Evolutionary conservation across 1,140 invertebrate genomes (phyloP).

Genomic region (Andrena cerasifolii): DNA sequence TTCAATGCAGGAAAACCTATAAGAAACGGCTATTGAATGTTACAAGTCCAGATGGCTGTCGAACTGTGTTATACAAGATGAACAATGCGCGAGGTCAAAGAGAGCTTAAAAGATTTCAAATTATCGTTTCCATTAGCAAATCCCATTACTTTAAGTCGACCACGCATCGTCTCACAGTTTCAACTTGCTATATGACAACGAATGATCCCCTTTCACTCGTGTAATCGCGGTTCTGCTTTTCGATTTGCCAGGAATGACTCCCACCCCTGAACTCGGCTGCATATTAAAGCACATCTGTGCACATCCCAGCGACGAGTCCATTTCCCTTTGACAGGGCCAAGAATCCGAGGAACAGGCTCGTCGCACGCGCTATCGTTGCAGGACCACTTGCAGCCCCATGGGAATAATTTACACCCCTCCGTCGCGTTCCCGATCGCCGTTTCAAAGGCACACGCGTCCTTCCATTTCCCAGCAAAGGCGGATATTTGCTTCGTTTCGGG

Average conservation of each 20-base stretch:
- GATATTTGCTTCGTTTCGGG: not conserved
- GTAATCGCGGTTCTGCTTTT: no score
- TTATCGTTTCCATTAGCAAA: no score
- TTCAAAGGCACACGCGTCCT: not conserved
- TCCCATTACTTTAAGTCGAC: not conserved
- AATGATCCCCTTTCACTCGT: no score
- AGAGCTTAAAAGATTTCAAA: no score
- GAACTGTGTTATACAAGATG: no score
- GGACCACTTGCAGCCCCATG: not conserved
- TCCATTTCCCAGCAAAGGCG: not conserved
- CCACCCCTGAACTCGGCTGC: not conserved
- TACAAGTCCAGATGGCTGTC: no score
- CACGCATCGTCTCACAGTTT: no score
- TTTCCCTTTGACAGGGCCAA: not conserved
- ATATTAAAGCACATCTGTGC: not conserved
- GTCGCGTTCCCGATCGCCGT: not conserved
- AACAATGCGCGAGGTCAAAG: no score
- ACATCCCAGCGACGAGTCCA: not conserved
- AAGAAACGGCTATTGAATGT: no score
- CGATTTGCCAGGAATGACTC: no score
- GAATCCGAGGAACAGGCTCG: not conserved
- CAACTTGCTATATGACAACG: no score
- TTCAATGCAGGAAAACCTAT: no score
- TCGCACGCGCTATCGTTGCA: not conserved
- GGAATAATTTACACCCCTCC: slow-evolving; percentile 11